These are phyloP conservation scores for Phacellophora camtschatica DNA, from an alignment of 30 jellyfish, hydroid and myxozoan species.

Conservation along the genomic window DNA sequence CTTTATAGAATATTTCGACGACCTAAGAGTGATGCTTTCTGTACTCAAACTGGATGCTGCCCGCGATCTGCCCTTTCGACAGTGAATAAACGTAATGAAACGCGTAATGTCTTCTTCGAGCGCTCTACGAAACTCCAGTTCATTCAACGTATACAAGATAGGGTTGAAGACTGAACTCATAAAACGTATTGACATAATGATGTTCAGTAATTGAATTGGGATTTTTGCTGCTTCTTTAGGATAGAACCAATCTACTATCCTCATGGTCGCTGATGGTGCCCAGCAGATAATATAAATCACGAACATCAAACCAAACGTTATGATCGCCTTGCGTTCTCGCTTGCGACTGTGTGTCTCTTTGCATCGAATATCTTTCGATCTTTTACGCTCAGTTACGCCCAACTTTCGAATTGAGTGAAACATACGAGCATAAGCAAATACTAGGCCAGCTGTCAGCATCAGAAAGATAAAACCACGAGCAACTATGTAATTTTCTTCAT, in stretches of 20 bases:
- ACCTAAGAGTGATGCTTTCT: too few relatives aligned
- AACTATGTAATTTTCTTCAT: conserved; percentile 30
- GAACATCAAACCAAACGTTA: conserved; percentile 49
- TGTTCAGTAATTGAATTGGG: conserved; percentile 20
- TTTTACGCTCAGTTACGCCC: conserved; percentile 36
- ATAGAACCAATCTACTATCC: neutral
- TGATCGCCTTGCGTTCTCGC: conserved; percentile 59
- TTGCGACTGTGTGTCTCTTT: conserved; percentile 18
- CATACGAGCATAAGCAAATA: conserved; percentile 58
- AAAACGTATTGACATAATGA: conserved; percentile 40
- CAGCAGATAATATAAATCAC: conserved; percentile 48
- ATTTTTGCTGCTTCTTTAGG: neutral
- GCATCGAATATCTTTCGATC: neutral
- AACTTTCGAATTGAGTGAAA: conserved; percentile 62
- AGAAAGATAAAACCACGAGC: conserved; percentile 42
- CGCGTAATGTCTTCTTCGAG: conserved; percentile 4
- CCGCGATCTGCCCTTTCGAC: neutral
- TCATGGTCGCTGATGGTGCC: conserved; percentile 60
- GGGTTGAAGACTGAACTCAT: conserved; percentile 61
- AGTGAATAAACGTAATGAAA: neutral
- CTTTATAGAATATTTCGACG: too few relatives aligned
- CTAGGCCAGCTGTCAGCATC: conserved; percentile 35
- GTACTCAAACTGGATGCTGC: neutral
- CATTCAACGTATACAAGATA: conserved; percentile 50
- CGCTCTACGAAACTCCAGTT: conserved; percentile 40